Percentiles rank a stretch among this genome's conserved stretches.
Conservation (phyloP, 2,888 invertebrate genomes). For the Galerucella nymphaeae region DNA sequence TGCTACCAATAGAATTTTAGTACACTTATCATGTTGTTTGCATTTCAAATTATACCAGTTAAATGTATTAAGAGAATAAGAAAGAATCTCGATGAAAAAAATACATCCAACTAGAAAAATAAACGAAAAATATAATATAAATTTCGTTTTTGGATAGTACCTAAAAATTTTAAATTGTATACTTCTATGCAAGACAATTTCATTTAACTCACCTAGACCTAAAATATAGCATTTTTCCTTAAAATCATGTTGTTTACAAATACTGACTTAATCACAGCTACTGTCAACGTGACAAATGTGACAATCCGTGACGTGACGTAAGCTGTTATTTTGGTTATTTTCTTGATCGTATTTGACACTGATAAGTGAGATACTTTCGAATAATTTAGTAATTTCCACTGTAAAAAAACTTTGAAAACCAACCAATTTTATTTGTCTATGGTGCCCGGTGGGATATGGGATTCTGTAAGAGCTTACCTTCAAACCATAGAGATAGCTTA, state of each 20-base stretch:
- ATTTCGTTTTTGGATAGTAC: constrained; percentile 20
- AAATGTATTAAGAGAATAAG: constrained; percentile 56
- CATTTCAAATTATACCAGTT: constrained; percentile 59
- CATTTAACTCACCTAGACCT: constrained; percentile 3
- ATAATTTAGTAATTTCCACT: no score
- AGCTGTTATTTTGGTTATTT: no score
- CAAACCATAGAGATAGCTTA: no score
- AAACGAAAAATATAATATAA: constrained; percentile 32
- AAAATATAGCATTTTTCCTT: constrained; percentile 5
- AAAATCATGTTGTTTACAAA: constrained; percentile 4
- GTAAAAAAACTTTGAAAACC: no score
- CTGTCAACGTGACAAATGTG: no score
- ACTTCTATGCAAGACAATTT: background rate
- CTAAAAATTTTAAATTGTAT: constrained; percentile 22
- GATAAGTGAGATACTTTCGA: no score
- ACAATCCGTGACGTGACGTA: no score
- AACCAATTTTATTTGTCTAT: no score
- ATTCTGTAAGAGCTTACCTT: no score
- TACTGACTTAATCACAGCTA: no score
- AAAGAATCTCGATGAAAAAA: constrained; percentile 58
- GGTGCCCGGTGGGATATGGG: no score
- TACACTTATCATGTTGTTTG: constrained; percentile 56
- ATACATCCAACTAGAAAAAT: constrained; percentile 34
- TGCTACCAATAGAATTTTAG: constrained; percentile 71
- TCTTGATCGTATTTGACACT: no score